Percentiles rank a stretch among this genome's conserved stretches.
phyloP scores from a whole-genome alignment of 2,113 vertebrate species.

The Camelus dromedarius region DNA sequence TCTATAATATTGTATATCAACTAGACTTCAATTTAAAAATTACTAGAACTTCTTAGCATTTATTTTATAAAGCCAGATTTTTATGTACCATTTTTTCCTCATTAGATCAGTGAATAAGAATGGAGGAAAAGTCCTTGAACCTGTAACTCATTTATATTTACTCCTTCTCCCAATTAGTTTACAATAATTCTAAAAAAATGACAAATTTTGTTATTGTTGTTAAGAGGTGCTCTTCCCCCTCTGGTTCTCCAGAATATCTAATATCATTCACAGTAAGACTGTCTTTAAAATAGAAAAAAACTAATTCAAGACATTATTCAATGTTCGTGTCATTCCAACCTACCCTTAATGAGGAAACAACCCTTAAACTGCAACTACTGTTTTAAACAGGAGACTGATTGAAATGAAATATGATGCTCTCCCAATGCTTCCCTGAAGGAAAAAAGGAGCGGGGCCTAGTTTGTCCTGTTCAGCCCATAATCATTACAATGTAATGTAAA shows the following conservation, averaged over 20 bases:
- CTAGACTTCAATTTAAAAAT: slow-evolving; percentile 28
- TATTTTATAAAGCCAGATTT: slow-evolving; percentile 49
- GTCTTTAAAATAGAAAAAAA: slow-evolving; percentile 53
- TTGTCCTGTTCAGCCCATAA: not conserved
- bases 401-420: slow-evolving; percentile 45
- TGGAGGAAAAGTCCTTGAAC: not conserved
- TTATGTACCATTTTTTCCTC: not conserved
- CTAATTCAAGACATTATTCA: slow-evolving; percentile 53
- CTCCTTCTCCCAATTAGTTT: not conserved
- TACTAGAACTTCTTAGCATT: slow-evolving; percentile 36
- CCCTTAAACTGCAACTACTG: not conserved
- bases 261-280: slow-evolving; percentile 30
- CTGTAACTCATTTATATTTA: slow-evolving; percentile 56
- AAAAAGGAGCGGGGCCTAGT: not conserved
- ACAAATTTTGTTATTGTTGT: not conserved
- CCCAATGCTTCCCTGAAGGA: not conserved
- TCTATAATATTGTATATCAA: not conserved
- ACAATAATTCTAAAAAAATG: slow-evolving; percentile 34
- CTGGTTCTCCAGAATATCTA: slow-evolving; percentile 37
- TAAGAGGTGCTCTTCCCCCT: not conserved
- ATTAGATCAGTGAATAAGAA: slow-evolving; percentile 48
- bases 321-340: slow-evolving; percentile 36
- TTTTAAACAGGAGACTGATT: slow-evolving; percentile 51
- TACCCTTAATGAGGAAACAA: slow-evolving; percentile 17
- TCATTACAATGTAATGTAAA: not conserved